These are phyloP conservation scores for Myotis pilosus DNA, from an alignment of 2,797 vertebrate species.

Conservation along the genomic window DNA sequence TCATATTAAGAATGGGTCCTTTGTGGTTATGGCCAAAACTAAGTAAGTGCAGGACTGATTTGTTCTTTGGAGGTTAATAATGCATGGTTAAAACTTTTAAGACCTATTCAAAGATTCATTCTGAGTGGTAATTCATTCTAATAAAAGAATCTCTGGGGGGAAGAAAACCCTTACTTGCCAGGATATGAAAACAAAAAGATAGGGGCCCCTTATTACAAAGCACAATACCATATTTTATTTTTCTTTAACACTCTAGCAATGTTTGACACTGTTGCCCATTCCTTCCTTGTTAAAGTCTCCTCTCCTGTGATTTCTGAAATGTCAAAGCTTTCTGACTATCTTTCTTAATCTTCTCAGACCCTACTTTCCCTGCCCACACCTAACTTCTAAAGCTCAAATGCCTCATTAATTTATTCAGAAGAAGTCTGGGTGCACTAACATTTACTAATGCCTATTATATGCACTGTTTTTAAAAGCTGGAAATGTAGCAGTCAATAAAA, in stretches of 20 bases:
- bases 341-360: slow-evolving; percentile 41
- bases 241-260: slow-evolving; percentile 27
- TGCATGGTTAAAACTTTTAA: slow-evolving; percentile 27
- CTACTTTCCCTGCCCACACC: background rate
- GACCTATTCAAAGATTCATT: slow-evolving; percentile 50
- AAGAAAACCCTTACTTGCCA: slow-evolving; percentile 38
- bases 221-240: slow-evolving; percentile 41
- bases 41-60: slow-evolving; percentile 22
- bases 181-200: slow-evolving; percentile 39
- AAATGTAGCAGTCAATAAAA: slow-evolving; percentile 37
- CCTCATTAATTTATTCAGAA: slow-evolving; percentile 50
- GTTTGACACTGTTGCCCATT: background rate
- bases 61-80: slow-evolving; percentile 35
- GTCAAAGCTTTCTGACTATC: background rate
- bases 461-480: background rate
- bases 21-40: slow-evolving; percentile 31
- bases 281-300: slow-evolving; percentile 6
- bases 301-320: slow-evolving; percentile 10
- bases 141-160: slow-evolving; percentile 45
- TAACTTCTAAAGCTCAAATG: slow-evolving; percentile 53
- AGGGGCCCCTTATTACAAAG: background rate
- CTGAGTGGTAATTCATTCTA: slow-evolving; percentile 42
- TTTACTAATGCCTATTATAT: slow-evolving; percentile 26
- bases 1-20: slow-evolving; percentile 12
- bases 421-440: background rate